Base-by-base conservation (phyloP, 2,888 invertebrate species). In the Apoda limacodes region DNA sequence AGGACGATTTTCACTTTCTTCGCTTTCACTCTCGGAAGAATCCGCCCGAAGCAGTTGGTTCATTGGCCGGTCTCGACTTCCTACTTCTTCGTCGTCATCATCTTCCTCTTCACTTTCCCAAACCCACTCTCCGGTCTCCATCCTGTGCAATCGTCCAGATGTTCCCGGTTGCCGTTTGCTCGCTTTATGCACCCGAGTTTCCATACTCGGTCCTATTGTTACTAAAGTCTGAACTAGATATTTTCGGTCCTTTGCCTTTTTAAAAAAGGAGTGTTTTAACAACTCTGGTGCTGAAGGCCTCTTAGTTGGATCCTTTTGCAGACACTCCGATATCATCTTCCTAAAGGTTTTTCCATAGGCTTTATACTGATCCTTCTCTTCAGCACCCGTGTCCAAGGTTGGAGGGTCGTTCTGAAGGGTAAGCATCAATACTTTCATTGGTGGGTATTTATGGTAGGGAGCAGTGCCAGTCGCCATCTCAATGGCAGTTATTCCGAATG, bases 341-440 rank as follows among this genome's bases (percentile, higher is more conserved):
- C 97, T 85, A 82, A 98, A 97, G 27, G 96, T 95, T 80, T 98
- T 98, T 28, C 98, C 98, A 66, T 98, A 98, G 7, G 91, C 91
- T 81, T 98, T 98, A 70, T 98, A 99, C 75, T 98, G 99, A 67
- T 99, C 98, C 64, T 96, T 97, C 52, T 98, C 95, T 53, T 98
- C 98, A 4, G 97, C 94, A 32, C 91, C 90, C 7, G 98, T 96
- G 62, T 99, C 99, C 43, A 99, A 81, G 7, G 93, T 93, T 3
- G 99, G 99, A 13, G 99, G 98, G 58, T 99, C 99, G 62, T 99
- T 99, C 81, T 99, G 98, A 35, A 99, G 82, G 0, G 99, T 99
- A 47, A 99, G 82, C 98, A 99, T 99, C 37, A 99, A 85, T 36
- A 99, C 95, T 80, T 99, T 99, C 98, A 99, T 99, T 3, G 99